Conservation (phyloP, 1,140 invertebrate species). For the Panagrolaimus sp. region DNA sequence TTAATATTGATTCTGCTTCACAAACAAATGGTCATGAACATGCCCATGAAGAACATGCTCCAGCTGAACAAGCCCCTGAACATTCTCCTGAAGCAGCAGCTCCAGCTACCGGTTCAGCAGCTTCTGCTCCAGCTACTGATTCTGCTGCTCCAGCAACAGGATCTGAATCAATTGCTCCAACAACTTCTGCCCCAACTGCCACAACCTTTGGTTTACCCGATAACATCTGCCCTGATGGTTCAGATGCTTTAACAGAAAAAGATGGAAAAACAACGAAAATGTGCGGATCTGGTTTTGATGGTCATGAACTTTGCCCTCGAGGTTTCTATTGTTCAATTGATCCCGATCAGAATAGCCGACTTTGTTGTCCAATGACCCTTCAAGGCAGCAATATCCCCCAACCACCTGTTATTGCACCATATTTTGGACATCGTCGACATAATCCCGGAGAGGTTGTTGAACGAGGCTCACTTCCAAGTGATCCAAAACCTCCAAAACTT, state of each 20-base stretch:
- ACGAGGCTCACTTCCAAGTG: slow-evolving; percentile 48
- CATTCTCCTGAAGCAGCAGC: background rate
- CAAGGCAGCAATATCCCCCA: slow-evolving; percentile 41
- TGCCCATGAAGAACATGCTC: background rate
- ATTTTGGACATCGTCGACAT: slow-evolving; percentile 44
- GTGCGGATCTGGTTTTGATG: slow-evolving; percentile 54
- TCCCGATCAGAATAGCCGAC: slow-evolving; percentile 38
- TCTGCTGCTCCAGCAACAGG: background rate
- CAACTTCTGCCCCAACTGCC: slow-evolving; percentile 17
- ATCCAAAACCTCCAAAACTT: slow-evolving; percentile 35
- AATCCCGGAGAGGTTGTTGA: slow-evolving; percentile 54
- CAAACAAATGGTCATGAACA: background rate
- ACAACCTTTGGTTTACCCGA: slow-evolving; percentile 24
- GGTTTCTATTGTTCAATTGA: slow-evolving; percentile 59
- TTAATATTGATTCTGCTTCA: background rate
- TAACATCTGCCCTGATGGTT: slow-evolving; percentile 55
- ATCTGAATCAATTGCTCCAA: slow-evolving; percentile 4
- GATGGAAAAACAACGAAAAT: slow-evolving; percentile 32
- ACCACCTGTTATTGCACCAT: slow-evolving; percentile 46
- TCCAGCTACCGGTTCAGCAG: slow-evolving; percentile 17
- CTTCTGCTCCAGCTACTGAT: slow-evolving; percentile 10
- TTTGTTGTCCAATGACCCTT: slow-evolving; percentile 50
- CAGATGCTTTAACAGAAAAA: slow-evolving; percentile 46
- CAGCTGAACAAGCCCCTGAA: slow-evolving; percentile 8
- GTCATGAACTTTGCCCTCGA: slow-evolving; percentile 49